Conservation (phyloP, 2,888 invertebrate species). For the Zygaena filipendulae region DNA sequence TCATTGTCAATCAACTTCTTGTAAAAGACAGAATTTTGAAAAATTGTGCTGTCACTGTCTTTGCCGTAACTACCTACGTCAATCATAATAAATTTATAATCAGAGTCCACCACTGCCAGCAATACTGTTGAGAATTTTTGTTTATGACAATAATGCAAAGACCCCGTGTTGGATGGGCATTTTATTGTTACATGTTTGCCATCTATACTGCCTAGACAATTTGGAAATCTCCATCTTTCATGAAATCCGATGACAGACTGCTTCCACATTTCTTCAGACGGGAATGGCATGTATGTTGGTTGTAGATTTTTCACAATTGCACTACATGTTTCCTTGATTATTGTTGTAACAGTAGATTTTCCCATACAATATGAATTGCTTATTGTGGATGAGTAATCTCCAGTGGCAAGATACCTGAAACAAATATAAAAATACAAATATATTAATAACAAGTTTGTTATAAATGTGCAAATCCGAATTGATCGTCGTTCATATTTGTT, state of each 20-base stretch:
- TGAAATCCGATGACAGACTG: constrained; percentile 8
- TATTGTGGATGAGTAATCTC: constrained; percentile 4
- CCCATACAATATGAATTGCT: constrained; percentile 5
- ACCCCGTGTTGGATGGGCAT: constrained; percentile 9
- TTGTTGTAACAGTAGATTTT: constrained; percentile 3
- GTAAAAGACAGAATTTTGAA: constrained; percentile 1
- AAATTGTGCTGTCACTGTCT: constrained; percentile 7
- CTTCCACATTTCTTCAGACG: constrained; percentile 7
- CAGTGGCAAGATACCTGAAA: constrained; percentile 5
- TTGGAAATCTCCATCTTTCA: constrained; percentile 12
- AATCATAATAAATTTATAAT: constrained; percentile 9
- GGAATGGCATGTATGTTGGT: constrained; percentile 4
- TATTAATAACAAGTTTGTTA: constrained; percentile 4
- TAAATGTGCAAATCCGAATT: not conserved
- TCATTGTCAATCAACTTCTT: constrained; percentile 1
- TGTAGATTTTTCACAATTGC: constrained; percentile 4
- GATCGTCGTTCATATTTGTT: not conserved
- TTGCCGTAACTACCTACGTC: constrained; percentile 11
- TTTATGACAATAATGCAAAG: constrained; percentile 11
- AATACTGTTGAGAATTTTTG: constrained; percentile 9
- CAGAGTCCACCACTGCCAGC: constrained; percentile 8
- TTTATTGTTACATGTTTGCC: constrained; percentile 10
- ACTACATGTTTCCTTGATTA: constrained; percentile 4
- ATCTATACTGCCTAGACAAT: constrained; percentile 15
- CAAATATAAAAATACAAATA: constrained; percentile 5